A percentile compares a stretch with the other conserved stretches of the same genome.
Conservation (phyloP, 2,888 invertebrate genomes). For the Calephelis perditalis region DNA sequence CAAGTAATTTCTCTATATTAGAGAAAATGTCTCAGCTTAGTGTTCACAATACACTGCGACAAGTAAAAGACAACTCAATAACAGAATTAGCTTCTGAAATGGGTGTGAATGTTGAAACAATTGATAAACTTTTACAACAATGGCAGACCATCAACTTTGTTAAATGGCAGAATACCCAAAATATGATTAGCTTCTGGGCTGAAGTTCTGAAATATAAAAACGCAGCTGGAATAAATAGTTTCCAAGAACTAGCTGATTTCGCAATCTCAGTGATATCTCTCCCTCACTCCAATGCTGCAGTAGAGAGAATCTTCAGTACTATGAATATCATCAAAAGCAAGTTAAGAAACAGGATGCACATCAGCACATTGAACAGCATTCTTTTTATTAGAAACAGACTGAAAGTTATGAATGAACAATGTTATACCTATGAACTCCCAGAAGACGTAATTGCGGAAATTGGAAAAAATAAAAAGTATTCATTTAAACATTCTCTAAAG, state of each 20-base stretch:
- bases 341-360: constrained; percentile 22
- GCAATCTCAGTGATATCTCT: constrained; percentile 26
- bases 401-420: background rate
- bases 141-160: constrained; percentile 31
- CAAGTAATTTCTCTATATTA: constrained; percentile 2
- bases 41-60: background rate
- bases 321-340: constrained; percentile 34
- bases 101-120: background rate
- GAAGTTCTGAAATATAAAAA: constrained; percentile 30
- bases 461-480: constrained; percentile 14
- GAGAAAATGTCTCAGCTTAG: background rate
- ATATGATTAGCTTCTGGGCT: constrained; percentile 32
- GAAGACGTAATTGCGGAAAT: constrained; percentile 9
- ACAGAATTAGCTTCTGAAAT: constrained; percentile 6
- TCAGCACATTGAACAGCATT: constrained; percentile 4
- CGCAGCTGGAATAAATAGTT: constrained; percentile 28
- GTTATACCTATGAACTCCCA: constrained; percentile 14
- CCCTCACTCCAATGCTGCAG: constrained; percentile 17
- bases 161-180: constrained; percentile 26
- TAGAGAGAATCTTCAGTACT: constrained; percentile 28
- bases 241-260: constrained; percentile 27
- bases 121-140: constrained; percentile 26
- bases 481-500: too few relatives aligned
- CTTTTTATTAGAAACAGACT: constrained; percentile 16
- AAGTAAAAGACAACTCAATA: constrained; percentile 10